Evolutionary conservation across 2,797 vertebrate genomes (phyloP).

Genomic region (Chelmon rostratus): DNA sequence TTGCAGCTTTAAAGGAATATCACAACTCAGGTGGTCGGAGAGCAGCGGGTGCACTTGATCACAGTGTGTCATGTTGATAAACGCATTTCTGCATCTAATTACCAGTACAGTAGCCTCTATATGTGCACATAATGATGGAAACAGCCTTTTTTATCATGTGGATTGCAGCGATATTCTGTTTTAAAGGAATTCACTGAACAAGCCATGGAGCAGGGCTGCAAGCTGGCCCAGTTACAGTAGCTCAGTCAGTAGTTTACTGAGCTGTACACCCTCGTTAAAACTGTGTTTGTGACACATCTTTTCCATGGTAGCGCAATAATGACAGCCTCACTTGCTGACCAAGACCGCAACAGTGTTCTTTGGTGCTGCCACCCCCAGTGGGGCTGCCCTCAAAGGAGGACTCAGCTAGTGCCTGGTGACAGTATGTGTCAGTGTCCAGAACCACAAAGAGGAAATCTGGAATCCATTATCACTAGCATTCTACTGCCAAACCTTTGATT

Average conservation of each 20-base stretch:
- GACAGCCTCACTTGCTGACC: slow-evolving; percentile 90
- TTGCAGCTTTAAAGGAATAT: slow-evolving; percentile 82
- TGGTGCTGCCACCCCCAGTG: slow-evolving; percentile 87
- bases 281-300: slow-evolving; percentile 85
- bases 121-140: slow-evolving; percentile 17
- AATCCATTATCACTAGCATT: slow-evolving; percentile 53
- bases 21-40: slow-evolving; percentile 66
- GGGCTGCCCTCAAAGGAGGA: slow-evolving; percentile 90
- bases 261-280: slow-evolving; percentile 86
- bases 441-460: slow-evolving; percentile 83
- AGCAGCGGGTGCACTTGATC: slow-evolving; percentile 44
- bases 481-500: slow-evolving; percentile 63
- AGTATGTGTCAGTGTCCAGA: slow-evolving; percentile 90
- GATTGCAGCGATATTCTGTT: slow-evolving; percentile 31
- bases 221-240: slow-evolving; percentile 42
- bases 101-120: slow-evolving; percentile 6
- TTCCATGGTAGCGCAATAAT: slow-evolving; percentile 91
- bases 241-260: slow-evolving; percentile 53
- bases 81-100: slow-evolving; percentile 45
- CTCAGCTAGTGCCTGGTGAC: slow-evolving; percentile 89
- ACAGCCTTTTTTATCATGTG: neutral
- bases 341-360: slow-evolving; percentile 90
- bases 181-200: slow-evolving; percentile 37
- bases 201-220: slow-evolving; percentile 26
- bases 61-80: slow-evolving; percentile 41